phyloP scores from a whole-genome alignment of 2,888 invertebrate species.

The Adineta ricciae region DNA sequence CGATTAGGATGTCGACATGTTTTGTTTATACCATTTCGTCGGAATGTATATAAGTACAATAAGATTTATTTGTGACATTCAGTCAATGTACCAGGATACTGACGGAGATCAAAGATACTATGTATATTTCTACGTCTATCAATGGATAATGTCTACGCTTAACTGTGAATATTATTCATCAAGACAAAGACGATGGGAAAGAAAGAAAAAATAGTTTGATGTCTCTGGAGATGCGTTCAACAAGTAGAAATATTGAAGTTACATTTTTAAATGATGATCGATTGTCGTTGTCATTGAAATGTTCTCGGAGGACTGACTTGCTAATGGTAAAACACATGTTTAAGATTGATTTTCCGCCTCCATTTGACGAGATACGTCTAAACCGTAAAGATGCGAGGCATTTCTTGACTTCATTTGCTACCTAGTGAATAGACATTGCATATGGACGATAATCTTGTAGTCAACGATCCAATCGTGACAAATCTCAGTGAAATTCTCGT shows the following conservation, averaged over 20 bases:
- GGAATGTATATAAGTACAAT: conserved; percentile 9
- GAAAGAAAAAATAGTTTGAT: not conserved
- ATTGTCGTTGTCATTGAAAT: not conserved
- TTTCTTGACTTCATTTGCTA: no score
- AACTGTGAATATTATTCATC: not conserved
- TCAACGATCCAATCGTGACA: no score
- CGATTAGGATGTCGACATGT: conserved; percentile 9
- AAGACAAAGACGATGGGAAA: not conserved
- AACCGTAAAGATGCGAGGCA: no score
- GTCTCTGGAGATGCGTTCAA: not conserved
- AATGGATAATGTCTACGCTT: not conserved
- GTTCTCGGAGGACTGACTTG: not conserved
- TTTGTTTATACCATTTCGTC: conserved; percentile 2
- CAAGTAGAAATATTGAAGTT: not conserved
- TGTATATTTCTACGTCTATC: not conserved
- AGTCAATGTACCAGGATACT: not conserved
- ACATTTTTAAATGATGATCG: not conserved
- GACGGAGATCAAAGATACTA: conserved; percentile 3
- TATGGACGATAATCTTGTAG: no score
- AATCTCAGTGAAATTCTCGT: no score
- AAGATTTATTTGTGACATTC: conserved; percentile 9
- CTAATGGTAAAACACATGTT: not conserved
- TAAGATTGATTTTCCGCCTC: not conserved
- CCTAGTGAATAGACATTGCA: no score
- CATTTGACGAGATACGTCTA: not conserved